Base-by-base conservation (phyloP, 2,888 invertebrate genomes). In the Phlogophora meticulosa region DNA sequence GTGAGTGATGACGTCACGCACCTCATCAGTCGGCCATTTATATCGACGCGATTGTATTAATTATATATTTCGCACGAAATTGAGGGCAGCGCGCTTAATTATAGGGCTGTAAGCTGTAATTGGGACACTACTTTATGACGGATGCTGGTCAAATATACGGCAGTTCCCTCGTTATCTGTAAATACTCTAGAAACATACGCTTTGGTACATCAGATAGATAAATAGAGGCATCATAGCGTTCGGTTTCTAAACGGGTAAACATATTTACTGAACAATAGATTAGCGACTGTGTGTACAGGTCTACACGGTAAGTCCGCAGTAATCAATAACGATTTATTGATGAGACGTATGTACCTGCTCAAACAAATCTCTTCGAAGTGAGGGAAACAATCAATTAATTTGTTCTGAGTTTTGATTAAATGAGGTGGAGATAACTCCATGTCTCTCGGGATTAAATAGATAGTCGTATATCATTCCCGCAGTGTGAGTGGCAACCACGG, bases 61-160 rank as follows among this genome's bases (percentile, higher is more conserved):
- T 87, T 84, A 83, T 75, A 72, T 80, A 74, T 80, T 82, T 76
- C 73, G 72, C 52, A 69, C 66, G 67, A 74, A 83, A 73, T 78
- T 72, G 77, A 64, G 85, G 82, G 65, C 69, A 72, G 46, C 55
- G 52, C 46, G 36, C 36, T 82, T 85, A 83, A 86, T 87, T 87
- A 86, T 76, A 85, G 70, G 78, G 78, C 67, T 78, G 67, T 56
- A 46, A 32, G 38, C 58, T 68, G 79, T 82, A 85, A 85, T 87
- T 78, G 68, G 86, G 81, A 72, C 77, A 72, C 62, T 57, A 71
- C 42, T 75, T 72, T 82, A 84, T 83, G 81, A 81, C 73, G 62
- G 67, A 73, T 68, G 55, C 34, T 60, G 67, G 60, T 45, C 57
- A 71, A 68, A 74, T 46, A 53, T 38, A 52, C 4, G 1, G 4